Conservation (phyloP, 2,797 vertebrate genomes). For the Champsocephalus gunnari region DNA sequence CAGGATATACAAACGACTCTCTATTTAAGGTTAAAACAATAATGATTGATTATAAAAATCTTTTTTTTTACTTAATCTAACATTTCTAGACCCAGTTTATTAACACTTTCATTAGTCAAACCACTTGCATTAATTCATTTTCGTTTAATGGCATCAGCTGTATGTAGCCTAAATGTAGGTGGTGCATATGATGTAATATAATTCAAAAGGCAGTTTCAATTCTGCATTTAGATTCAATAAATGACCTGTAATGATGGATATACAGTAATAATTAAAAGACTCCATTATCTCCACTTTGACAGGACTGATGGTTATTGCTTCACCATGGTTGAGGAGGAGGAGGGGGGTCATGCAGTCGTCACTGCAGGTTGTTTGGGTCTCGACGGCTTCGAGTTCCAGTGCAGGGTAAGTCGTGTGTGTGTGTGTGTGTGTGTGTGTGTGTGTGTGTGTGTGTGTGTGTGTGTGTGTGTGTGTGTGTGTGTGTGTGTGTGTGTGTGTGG, state of each 20-base stretch:
- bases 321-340: conserved; percentile 96
- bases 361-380: conserved; percentile 93
- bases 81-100: no score
- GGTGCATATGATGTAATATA: not conserved
- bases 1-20: not conserved
- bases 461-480: not conserved
- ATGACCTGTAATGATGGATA: not conserved
- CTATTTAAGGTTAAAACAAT: not conserved
- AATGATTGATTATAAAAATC: no score
- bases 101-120: not conserved
- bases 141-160: not conserved
- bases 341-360: conserved; percentile 87
- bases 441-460: not conserved
- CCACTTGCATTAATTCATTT: not conserved
- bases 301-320: conserved; percentile 98
- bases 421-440: conserved; percentile 1
- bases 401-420: conserved; percentile 85
- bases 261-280: not conserved
- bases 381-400: conserved; percentile 96
- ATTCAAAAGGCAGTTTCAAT: not conserved
- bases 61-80: no score
- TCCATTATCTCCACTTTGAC: conserved; percentile 27
- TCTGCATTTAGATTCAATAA: not conserved
- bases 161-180: not conserved
- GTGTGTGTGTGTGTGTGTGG: no score